Evolutionary conservation across 1,140 invertebrate genomes (phyloP).

Genomic region (Periplaneta americana): DNA sequence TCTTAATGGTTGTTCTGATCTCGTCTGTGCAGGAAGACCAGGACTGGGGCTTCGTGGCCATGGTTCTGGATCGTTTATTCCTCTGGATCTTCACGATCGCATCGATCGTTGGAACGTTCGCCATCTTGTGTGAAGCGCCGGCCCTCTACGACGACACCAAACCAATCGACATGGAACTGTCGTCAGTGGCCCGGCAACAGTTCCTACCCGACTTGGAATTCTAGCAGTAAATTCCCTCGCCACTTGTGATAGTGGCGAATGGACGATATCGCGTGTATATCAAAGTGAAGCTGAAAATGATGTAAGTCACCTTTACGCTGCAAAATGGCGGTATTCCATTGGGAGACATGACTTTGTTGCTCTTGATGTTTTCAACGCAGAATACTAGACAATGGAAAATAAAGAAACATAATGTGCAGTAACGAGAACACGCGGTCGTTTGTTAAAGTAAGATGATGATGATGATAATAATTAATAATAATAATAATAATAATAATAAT

Average conservation of each 20-base stretch:
- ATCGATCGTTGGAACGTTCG: conserved; percentile 82
- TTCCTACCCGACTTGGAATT: conserved; percentile 49
- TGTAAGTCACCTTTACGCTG: too few relatives aligned
- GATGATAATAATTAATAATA: too few relatives aligned
- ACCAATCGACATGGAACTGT: conserved; percentile 82
- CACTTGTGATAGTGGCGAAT: neutral
- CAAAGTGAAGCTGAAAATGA: too few relatives aligned
- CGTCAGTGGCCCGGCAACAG: conserved; percentile 75
- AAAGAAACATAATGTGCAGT: too few relatives aligned
- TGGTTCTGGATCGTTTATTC: conserved; percentile 96
- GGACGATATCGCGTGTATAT: too few relatives aligned
- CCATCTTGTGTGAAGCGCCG: conserved; percentile 84
- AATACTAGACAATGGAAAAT: too few relatives aligned
- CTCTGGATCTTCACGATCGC: conserved; percentile 93
- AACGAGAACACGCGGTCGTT: too few relatives aligned
- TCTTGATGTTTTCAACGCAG: too few relatives aligned
- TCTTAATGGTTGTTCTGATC: too few relatives aligned
- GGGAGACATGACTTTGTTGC: neutral
- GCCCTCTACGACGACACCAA: conserved; percentile 85
- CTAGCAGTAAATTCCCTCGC: conserved; percentile 16
- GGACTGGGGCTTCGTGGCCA: conserved; percentile 99
- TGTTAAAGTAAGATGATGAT: too few relatives aligned
- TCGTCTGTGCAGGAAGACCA: conserved; percentile 80
- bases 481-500: too few relatives aligned
- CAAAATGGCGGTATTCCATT: neutral